phyloP scores from a whole-genome alignment of 2,797 vertebrate species.

The Microcaecilia unicolor region DNA sequence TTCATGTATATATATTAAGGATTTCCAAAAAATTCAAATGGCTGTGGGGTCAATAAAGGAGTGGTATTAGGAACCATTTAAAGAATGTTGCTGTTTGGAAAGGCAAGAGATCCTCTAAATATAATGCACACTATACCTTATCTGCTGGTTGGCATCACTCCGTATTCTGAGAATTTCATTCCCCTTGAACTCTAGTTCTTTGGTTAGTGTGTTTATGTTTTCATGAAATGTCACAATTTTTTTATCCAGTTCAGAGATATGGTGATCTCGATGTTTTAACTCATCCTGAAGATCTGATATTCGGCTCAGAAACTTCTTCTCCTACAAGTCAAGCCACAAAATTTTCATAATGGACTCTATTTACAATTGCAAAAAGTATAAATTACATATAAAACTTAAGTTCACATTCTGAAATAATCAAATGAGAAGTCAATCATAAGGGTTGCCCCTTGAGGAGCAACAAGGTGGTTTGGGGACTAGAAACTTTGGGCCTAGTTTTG shows the following conservation, averaged over 20 bases:
- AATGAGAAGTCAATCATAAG: no score
- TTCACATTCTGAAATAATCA: no score
- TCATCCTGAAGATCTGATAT: constrained; percentile 87
- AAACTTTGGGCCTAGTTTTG: no score
- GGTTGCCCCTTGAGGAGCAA: no score
- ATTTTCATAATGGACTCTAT: neutral
- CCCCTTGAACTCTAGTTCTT: constrained; percentile 91
- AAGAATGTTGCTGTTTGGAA: no score
- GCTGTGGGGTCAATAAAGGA: no score
- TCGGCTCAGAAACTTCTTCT: constrained; percentile 76
- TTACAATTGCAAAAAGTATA: neutral
- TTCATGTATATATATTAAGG: no score
- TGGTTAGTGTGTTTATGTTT: constrained; percentile 87
- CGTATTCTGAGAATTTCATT: constrained; percentile 95
- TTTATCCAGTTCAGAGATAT: constrained; percentile 86
- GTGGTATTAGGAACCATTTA: no score
- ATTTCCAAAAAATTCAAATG: no score
- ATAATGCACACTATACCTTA: constrained; percentile 64
- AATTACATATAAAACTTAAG: no score
- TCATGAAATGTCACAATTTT: constrained; percentile 90
- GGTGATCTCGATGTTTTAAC: constrained; percentile 79
- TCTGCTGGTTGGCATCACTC: constrained; percentile 93
- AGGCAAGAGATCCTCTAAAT: neutral
- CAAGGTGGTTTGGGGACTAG: no score
- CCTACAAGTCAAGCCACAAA: constrained; percentile 43